Evolutionary conservation across 2,797 vertebrate genomes (phyloP), one percentile per base, ranked within the genome.

Genomic region (Austrolebias charrua): DNA sequence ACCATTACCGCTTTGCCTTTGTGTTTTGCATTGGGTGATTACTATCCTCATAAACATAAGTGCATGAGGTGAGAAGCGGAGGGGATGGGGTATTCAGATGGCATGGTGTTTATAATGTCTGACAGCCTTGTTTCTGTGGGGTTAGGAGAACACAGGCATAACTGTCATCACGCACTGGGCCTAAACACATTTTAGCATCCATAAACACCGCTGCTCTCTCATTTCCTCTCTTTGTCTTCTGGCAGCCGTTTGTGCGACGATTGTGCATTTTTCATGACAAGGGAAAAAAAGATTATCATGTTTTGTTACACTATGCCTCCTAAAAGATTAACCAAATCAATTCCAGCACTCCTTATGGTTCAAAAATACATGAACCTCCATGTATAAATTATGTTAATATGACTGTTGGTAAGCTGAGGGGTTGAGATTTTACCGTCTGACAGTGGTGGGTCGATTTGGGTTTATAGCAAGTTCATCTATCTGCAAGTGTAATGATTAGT

Each of bases 101-200:
- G 51, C 8, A 8, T 61, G 60, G 59, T 44, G 63, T 50, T 28
- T 73, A 63, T 75, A 78, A 81, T 69, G 49, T 78, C 43, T 71
- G 75, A 81, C 81, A 82, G 73, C 54, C 14, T 56, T 74, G 69
- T 74, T 85, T 79, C 71, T 49, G 18, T 69, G 70, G 50, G 57
- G 63, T 76, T 68, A 58, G 55, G 69, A 63, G 33, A 75, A 78
- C 67, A 69, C 66, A 70, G 76, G 77, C 62, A 79, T 67, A 81
- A 63, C 66, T 81, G 85, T 85, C 80, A 86, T 73, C 61, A 60
- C 56, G 75, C 60, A 66, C 67, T 28, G 60, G 56, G 56, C 69
- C 50, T 61, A 55, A 69, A 77, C 56, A 64, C 53, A 75, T 5
- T 48, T 33, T 61, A 38, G 35, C 43, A 29, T 64, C 69, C 19